Base-by-base conservation (phyloP, 2,888 invertebrate genomes). In the Notodonta dromedarius region DNA sequence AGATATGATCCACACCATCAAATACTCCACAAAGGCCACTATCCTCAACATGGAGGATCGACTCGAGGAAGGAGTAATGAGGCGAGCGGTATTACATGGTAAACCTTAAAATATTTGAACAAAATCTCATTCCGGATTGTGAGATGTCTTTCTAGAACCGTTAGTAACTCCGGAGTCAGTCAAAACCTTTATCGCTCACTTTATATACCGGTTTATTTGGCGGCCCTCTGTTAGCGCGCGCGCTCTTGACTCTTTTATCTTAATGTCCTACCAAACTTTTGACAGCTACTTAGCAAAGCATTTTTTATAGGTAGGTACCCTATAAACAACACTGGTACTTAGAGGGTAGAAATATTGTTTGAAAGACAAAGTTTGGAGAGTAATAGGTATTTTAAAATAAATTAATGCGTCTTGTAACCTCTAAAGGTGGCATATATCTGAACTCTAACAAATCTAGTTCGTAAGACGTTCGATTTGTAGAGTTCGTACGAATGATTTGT, bases 281-380 rank as follows among this genome's bases (percentile, higher is more conserved):
- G 76, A 76, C 73, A 71, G 71, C 57, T 71, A 71, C 70, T 77
- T 73, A 65, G 59, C 61, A 59, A 63, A 67, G 63, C 62, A 66
- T 69, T 70, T 61, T 50, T 14, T 16, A 46, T 46, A 50, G 24
- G 24, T 24, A 24, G 24, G 24, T 24, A 24, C 24, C 50, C n/a
- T 51, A 51, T 3, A 35, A 35, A 52, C 11, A 32, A 32, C 35
- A 35, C 35, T 3, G 13, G 16, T 13, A 12, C 6, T 32, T 11
- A 52, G 13, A 16, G 50, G 50, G 50, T 50, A 16, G 16, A 50
- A 50, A 16, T 0, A 50, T 4, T 11, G 8, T 52, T 52, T 52
- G 32, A 52, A 52, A 52, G 24, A 4, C 52, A 12, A 52, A 52
- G 4, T 52, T 32, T 52, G 12, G 6, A 52, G 13, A 32, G 16